Percentiles rank a stretch among this genome's conserved stretches.
These are phyloP conservation scores for Trichechus manatus DNA, from an alignment of 2,113 vertebrate genomes.

Conservation along the genomic window DNA sequence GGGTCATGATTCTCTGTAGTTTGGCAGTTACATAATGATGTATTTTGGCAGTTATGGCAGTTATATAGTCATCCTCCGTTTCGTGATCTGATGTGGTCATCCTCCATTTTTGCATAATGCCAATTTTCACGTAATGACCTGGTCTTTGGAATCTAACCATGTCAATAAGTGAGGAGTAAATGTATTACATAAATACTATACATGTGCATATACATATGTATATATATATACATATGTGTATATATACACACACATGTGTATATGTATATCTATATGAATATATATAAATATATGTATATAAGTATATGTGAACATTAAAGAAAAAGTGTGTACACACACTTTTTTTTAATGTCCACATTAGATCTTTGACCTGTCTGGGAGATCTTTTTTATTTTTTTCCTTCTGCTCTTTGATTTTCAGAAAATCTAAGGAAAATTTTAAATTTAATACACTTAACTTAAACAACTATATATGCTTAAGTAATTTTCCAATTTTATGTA, in stretches of 20 bases:
- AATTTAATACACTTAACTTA: background rate
- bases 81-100: no score
- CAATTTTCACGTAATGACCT: no score
- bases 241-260: background rate
- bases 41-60: no score
- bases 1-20: no score
- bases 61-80: no score
- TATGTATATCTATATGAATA: background rate
- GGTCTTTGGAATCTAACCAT: no score
- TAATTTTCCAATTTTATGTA: background rate
- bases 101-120: no score
- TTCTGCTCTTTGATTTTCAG: slow-evolving; percentile 27
- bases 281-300: no score
- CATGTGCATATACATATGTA: background rate
- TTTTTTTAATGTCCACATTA: background rate
- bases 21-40: no score
- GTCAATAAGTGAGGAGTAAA: no score
- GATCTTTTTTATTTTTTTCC: background rate
- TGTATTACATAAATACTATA: background rate
- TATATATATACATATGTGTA: background rate
- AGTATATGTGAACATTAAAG: no score
- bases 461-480: background rate
- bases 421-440: background rate
- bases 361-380: background rate
- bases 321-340: no score